A percentile compares a stretch with the other conserved stretches of the same genome.
Conservation (phyloP, 2,113 vertebrate species). For the Pteropus alecto region DNA sequence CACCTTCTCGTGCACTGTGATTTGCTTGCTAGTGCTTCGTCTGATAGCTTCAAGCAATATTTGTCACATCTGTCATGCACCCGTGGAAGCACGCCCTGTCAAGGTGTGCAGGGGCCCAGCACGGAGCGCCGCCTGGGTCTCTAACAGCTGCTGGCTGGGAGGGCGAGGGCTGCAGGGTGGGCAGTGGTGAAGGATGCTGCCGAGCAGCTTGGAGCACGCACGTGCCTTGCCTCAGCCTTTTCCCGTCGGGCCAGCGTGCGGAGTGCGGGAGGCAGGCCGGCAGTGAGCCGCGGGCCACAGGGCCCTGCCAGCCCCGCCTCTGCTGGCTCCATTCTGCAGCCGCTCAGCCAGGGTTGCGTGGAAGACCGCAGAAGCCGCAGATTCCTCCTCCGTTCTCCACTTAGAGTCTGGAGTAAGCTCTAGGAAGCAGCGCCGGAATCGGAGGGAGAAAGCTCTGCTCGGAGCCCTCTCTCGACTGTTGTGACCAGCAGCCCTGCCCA, state of each 20-base stretch:
- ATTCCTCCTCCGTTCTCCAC: background rate
- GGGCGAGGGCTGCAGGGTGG: fast-evolving
- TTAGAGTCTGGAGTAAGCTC: background rate
- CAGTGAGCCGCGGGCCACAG: background rate
- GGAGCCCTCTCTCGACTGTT: background rate
- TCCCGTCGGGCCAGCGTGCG: background rate
- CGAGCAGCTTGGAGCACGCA: fast-evolving
- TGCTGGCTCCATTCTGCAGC: background rate
- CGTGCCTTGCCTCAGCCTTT: background rate
- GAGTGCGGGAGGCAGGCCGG: fast-evolving
- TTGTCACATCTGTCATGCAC: fast-evolving
- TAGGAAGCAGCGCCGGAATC: background rate
- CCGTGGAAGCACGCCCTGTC: background rate
- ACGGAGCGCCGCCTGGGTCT: background rate
- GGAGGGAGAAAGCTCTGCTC: background rate
- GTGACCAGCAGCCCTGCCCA: background rate
- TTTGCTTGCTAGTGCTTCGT: no score
- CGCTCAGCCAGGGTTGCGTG: background rate
- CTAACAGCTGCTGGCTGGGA: background rate
- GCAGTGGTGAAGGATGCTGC: no score
- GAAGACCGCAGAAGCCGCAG: fast-evolving
- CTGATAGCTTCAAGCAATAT: background rate
- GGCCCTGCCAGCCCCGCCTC: background rate
- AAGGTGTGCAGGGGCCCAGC: background rate
- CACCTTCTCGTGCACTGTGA: background rate